Evolutionary conservation across 64 coral and sea anemone species (phyloP), one percentile per base, ranked within the genome.

Genomic region (Stichodactyla mertensii): DNA sequence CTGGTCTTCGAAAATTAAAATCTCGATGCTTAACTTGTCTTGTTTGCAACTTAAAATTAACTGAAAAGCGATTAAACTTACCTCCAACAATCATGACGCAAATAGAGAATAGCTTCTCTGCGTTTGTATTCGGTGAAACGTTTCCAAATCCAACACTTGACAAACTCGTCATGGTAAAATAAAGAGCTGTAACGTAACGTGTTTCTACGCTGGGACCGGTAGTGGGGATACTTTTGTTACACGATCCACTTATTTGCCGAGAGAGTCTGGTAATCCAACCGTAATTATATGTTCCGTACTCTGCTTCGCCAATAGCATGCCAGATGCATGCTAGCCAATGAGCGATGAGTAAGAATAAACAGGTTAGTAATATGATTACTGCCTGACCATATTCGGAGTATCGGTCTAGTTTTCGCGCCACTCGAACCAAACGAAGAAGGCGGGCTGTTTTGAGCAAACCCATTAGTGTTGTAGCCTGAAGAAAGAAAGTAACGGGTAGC

Each of bases 321-420:
- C 96, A 98, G 45, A 98, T 89, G 20, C 96, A 98, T 71, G 96
- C 96, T 52, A 98, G 69, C 96, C 96, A 98, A 87, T 98, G 96
- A 90, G 92, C 92, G 77, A 84, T 22, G 52, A 98, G 85, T 56
- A 87, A 61, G 61, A 98, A 98, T 6, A 94, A 57, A 13, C 92
- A 93, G 19, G 88, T 98, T 77, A 98, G 93, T 57, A 91, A 64
- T 9, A 91, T 59, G 59, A 91, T 70, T 4, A 94, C 96, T 13
- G 92, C 92, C 26, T 94, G 55, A 52, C 96, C 96, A 78, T 98
- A 94, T 27, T 98, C 90, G 26, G 96, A 98, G 71, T 98, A 98
- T 45, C 96, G 92, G 55, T 98, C 92, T 16, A 98, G 60, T 77
- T 94, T 98, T 51, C 96, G 85, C 6, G 88, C 91, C 52, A 98